Evolutionary conservation across 2,797 vertebrate species (phyloP).

Genomic region (Hydrocynus forskahlii): DNA sequence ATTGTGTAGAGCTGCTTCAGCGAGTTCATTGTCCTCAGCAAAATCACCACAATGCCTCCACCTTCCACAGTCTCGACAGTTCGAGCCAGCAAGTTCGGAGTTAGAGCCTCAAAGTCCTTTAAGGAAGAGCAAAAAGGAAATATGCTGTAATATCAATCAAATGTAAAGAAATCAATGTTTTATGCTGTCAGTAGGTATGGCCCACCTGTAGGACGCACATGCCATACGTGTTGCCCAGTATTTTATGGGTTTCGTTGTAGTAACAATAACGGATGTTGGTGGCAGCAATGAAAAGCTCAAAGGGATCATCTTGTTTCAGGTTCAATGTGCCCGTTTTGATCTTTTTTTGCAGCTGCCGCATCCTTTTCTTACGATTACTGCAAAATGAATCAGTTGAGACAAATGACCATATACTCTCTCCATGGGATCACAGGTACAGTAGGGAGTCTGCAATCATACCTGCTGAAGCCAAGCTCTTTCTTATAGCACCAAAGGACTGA

Average conservation of each 20-base stretch:
- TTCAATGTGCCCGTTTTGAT: conserved; percentile 93
- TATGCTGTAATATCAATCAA: not conserved
- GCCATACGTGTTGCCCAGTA: conserved; percentile 95
- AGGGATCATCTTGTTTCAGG: conserved; percentile 93
- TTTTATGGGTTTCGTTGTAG: conserved; percentile 98
- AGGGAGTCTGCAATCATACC: conserved; percentile 71
- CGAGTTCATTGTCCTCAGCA: conserved; percentile 93
- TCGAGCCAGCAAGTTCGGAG: conserved; percentile 93
- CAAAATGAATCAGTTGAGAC: not conserved
- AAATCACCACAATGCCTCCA: conserved; percentile 91
- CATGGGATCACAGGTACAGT: not conserved
- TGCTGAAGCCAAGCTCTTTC: conserved; percentile 96
- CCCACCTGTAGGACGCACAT: conserved; percentile 94
- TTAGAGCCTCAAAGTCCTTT: conserved; percentile 96
- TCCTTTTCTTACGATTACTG: conserved; percentile 96
- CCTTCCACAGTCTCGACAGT: conserved; percentile 97
- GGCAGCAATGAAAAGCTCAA: conserved; percentile 94
- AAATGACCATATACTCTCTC: not conserved
- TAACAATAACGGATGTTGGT: conserved; percentile 99
- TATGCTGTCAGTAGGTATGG: not conserved
- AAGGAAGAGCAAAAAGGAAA: not conserved
- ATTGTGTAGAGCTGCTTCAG: conserved; percentile 96
- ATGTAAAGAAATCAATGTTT: too few relatives aligned
- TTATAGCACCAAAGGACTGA: conserved; percentile 99
- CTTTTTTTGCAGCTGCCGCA: conserved; percentile 97